Evolutionary conservation across 2,113 vertebrate genomes (phyloP).

Genomic region (Barbus barbus): DNA sequence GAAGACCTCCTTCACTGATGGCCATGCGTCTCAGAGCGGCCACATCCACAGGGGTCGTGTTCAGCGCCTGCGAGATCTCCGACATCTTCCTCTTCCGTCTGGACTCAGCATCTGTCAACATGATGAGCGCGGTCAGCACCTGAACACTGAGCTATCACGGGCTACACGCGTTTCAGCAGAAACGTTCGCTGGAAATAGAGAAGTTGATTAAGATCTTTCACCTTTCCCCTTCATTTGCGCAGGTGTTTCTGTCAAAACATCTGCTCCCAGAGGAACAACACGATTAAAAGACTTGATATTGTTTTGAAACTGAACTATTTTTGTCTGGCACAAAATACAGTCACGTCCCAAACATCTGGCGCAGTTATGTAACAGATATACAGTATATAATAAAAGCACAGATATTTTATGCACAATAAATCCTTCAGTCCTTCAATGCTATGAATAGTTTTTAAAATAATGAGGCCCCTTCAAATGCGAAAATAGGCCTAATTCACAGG

Average conservation of each 20-base stretch:
- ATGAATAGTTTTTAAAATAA: neutral
- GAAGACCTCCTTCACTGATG: conserved; percentile 92
- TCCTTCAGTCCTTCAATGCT: neutral
- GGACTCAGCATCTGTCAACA: conserved; percentile 67
- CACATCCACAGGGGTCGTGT: conserved; percentile 82
- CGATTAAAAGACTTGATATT: too few relatives aligned
- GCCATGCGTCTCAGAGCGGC: conserved; percentile 90
- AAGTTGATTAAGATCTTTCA: conserved; percentile 20
- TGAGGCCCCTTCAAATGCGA: neutral
- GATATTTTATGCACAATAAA: neutral
- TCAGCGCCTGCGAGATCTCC: conserved; percentile 86
- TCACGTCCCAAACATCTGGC: neutral
- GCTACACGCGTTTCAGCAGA: neutral
- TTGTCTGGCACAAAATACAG: neutral
- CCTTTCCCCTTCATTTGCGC: conserved; percentile 36
- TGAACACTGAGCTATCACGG: neutral
- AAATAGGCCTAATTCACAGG: too few relatives aligned
- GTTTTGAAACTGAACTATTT: neutral
- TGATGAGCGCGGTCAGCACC: neutral
- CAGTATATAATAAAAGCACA: neutral
- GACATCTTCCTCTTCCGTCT: conserved; percentile 84
- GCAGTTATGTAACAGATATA: neutral
- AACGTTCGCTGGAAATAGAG: neutral
- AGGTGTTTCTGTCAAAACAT: neutral
- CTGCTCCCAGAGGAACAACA: neutral